Percentiles rank a stretch among this genome's conserved stretches.
Evolutionary conservation across 1,140 invertebrate species (phyloP).

Genomic region (Vanessa atalanta): DNA sequence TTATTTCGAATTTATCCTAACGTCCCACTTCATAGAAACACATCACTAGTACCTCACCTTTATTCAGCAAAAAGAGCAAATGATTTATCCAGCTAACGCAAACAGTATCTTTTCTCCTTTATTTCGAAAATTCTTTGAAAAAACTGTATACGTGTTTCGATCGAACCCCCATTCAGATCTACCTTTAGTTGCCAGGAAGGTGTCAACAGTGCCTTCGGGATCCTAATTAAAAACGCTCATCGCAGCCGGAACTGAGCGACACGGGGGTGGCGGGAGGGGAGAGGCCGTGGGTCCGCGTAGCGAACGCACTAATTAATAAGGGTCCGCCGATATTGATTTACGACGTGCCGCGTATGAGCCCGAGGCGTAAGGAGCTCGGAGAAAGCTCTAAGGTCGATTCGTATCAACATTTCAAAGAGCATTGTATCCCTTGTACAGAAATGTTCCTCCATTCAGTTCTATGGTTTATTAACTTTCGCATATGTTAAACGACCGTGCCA

Average conservation of each 20-base stretch:
- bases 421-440: neutral
- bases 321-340: conserved; percentile 79
- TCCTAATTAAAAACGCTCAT: conserved; percentile 73
- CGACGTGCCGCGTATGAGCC: conserved; percentile 59
- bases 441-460: neutral
- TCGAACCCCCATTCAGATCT: conserved; percentile 20
- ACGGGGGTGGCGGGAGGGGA: conserved; percentile 11
- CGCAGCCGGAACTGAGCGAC: conserved; percentile 43
- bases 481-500: neutral
- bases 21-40: too few species aligned
- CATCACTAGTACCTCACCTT: too few species aligned
- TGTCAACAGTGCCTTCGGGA: conserved; percentile 61
- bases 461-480: neutral
- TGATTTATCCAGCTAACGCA: neutral
- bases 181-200: conserved; percentile 46
- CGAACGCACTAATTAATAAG: conserved; percentile 79
- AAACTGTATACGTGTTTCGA: conserved; percentile 5
- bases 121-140: conserved; percentile 23
- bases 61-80: neutral
- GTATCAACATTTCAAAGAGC: conserved; percentile 17
- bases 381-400: conserved; percentile 19
- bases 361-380: conserved; percentile 30
- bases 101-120: neutral
- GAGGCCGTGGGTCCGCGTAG: conserved; percentile 57
- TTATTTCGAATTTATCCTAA: neutral